Percentiles rank a stretch among this genome's conserved stretches.
Evolutionary conservation across 1,140 invertebrate genomes (phyloP).

Genomic region (Tenebrio molitor): DNA sequence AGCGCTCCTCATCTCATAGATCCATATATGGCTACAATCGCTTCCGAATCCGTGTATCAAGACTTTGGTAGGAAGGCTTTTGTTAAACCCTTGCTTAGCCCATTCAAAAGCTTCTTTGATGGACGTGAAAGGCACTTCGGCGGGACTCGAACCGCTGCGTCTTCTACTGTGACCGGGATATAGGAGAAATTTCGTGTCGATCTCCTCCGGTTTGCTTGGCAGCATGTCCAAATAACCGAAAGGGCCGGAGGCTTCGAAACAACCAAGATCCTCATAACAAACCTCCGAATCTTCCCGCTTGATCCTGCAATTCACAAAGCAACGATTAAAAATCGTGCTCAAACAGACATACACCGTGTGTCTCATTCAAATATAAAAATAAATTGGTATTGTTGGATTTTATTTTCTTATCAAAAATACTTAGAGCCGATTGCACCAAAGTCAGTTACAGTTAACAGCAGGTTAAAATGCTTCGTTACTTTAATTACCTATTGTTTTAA

Average conservation of each 20-base stretch:
- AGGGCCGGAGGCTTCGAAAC: constrained; percentile 91
- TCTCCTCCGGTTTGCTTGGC: constrained; percentile 88
- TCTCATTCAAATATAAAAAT: too few species aligned
- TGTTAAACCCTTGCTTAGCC: constrained; percentile 75
- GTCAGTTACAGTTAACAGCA: too few species aligned
- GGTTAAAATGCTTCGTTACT: too few species aligned
- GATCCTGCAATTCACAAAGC: constrained; percentile 21
- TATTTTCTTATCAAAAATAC: too few species aligned
- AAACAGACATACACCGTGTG: too few species aligned
- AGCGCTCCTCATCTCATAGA: constrained; percentile 92
- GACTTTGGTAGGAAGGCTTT: constrained; percentile 83
- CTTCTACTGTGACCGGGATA: constrained; percentile 69
- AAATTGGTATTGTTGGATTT: too few species aligned
- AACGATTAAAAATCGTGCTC: too few species aligned
- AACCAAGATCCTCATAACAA: constrained; percentile 94
- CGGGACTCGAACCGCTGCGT: constrained; percentile 72
- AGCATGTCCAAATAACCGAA: constrained; percentile 93
- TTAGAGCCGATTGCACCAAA: too few species aligned
- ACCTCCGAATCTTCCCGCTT: constrained; percentile 76
- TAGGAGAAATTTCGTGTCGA: constrained; percentile 83
- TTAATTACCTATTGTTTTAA: too few species aligned
- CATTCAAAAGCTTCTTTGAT: constrained; percentile 75
- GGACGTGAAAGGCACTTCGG: constrained; percentile 78
- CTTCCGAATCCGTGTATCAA: constrained; percentile 96
- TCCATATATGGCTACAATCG: constrained; percentile 91